Evolutionary conservation across 2,888 invertebrate genomes (phyloP), one percentile per base, ranked within the genome.

Genomic region (Sarcophaga carnaria): DNA sequence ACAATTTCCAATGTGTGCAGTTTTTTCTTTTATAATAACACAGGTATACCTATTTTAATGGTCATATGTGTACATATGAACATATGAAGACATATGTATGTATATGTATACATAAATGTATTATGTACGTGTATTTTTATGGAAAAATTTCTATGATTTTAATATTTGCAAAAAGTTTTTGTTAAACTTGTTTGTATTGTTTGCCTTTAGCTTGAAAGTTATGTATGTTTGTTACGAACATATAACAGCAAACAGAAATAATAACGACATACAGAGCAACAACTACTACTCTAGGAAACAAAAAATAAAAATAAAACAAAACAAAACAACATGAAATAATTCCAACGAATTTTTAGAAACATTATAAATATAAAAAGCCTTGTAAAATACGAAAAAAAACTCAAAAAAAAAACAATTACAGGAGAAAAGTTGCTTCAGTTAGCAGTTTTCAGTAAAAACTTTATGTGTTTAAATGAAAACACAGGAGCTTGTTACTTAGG

Each of bases 151-250:
- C 37, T 82, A 76, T 63, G 64, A 76, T 77, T 71, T 83, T 75
- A 64, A 79, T 83, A 70, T 85, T 81, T 81, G 45, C 45, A 59
- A 82, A 54, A 54, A 82, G 82, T 63, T 82, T 79, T 75, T 82
- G 74, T 75, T 70, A 59, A 71, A 71, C 63, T 71, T 85, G 67
- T 77, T 78, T 81, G 67, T 74, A 27, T 70, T 85, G 74, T 85
- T 85, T 82, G 79, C 75, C 75, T 71, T 86, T 54, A 86, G 85
- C 75, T 79, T 82, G 75, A 67, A 66, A 80, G 79, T 83, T 79
- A 60, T 82, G 60, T 79, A 60, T 82, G 60, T 78, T 80, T 78
- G 59, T 75, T 78, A 47, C 64, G 14, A 82, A 82, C 82, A 82
- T 71, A 54, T 45, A 60, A 63, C 78, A 81, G 17, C 17, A 74